A percentile compares a stretch with the other conserved stretches of the same genome.
phyloP scores from a whole-genome alignment of 2,113 vertebrate species.

The Solenodon paradoxus region DNA sequence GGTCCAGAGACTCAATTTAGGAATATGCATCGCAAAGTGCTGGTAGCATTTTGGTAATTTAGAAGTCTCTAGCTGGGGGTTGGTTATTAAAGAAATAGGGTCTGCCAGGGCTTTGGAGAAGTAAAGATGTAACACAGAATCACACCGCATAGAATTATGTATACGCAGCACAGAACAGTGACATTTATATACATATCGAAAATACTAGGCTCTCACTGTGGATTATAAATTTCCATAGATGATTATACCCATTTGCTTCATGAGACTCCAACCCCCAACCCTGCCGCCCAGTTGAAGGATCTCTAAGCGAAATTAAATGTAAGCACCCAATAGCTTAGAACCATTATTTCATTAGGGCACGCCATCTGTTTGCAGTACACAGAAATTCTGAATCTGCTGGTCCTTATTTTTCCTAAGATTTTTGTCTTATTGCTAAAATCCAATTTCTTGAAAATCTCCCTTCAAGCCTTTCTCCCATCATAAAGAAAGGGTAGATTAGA shows the following conservation, averaged over 20 bases:
- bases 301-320: slow-evolving; percentile 24
- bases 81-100: neutral
- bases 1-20: neutral
- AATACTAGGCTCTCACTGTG: neutral
- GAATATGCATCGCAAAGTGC: neutral
- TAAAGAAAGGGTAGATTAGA: neutral
- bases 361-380: slow-evolving; percentile 11
- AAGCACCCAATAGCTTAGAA: neutral
- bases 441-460: neutral
- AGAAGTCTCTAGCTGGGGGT: neutral
- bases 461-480: neutral
- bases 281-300: neutral
- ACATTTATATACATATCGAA: neutral
- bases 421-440: neutral
- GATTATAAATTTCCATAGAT: neutral
- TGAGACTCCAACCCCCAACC: no score
- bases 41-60: neutral
- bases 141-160: neutral
- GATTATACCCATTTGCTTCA: slow-evolving; percentile 16
- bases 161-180: neutral
- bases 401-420: neutral
- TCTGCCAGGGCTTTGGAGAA: neutral
- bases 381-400: neutral
- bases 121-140: neutral
- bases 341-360: slow-evolving; percentile 20